These are phyloP conservation scores for Dinocampus coccinellae DNA, from an alignment of 2,888 invertebrate species.

Conservation along the genomic window DNA sequence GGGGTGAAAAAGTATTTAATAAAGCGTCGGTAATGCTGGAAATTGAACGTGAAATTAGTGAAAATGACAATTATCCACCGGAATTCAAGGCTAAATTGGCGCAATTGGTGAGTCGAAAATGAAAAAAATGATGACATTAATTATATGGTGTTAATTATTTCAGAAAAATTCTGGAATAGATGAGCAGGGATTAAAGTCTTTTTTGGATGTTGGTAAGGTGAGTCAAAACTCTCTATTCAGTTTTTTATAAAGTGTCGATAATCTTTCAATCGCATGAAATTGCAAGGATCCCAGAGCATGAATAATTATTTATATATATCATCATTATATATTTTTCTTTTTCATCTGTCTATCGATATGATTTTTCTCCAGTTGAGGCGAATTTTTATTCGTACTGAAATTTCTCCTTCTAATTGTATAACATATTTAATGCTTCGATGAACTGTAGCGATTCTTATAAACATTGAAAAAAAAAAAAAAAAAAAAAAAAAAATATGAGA, in stretches of 20 bases:
- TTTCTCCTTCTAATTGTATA: slow-evolving; percentile 12
- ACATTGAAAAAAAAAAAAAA: no score
- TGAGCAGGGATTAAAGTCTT: slow-evolving; percentile 41
- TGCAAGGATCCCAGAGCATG: slow-evolving; percentile 8
- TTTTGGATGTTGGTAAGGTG: slow-evolving; percentile 7
- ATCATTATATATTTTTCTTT: not conserved
- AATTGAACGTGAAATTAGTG: slow-evolving; percentile 43
- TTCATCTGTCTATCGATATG: not conserved
- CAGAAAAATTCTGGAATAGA: slow-evolving; percentile 55
- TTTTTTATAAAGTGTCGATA: not conserved
- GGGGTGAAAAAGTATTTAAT: slow-evolving; percentile 54
- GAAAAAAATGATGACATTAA: not conserved
- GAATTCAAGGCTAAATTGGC: slow-evolving; percentile 63
- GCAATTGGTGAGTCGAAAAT: slow-evolving; percentile 58
- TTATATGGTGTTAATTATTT: slow-evolving; percentile 42
- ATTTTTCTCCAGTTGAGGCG: not conserved
- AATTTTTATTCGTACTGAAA: not conserved
- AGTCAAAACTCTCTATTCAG: slow-evolving; percentile 9
- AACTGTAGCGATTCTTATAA: no score
- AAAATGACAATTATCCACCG: slow-evolving; percentile 63
- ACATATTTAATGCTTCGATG: slow-evolving; percentile 37
- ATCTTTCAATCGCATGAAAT: slow-evolving; percentile 5
- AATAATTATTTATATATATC: not conserved
- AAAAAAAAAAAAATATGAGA: not conserved
- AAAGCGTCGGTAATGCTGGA: slow-evolving; percentile 45